These are phyloP conservation scores for Benitochromis conjunctus DNA, from an alignment of 2,113 vertebrate species.

Conservation along the genomic window DNA sequence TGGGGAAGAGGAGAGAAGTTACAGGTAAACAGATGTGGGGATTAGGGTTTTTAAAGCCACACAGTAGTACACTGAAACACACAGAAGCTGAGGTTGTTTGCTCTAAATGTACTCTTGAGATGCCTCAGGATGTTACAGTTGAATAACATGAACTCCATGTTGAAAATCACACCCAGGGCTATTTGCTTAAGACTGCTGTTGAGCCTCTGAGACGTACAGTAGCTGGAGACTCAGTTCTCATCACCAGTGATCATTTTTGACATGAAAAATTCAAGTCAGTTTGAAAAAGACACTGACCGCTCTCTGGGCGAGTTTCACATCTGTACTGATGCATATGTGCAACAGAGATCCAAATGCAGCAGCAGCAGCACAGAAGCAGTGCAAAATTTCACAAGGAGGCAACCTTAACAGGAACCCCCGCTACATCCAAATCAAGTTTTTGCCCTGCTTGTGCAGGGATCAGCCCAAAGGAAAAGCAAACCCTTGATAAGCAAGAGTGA, in stretches of 20 bases:
- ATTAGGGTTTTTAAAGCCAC: background rate
- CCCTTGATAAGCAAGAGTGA: background rate
- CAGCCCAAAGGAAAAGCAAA: background rate
- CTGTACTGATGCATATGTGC: background rate
- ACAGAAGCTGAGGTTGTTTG: background rate
- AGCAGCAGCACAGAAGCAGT: background rate
- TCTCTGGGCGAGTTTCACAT: fast-evolving
- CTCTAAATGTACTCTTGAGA: background rate
- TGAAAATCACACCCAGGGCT: background rate
- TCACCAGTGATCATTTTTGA: background rate
- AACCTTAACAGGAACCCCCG: background rate
- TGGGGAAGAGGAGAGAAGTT: background rate
- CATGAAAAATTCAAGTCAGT: background rate
- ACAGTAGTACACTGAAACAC: background rate
- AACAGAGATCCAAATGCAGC: background rate
- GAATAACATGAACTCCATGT: background rate
- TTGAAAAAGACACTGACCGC: background rate
- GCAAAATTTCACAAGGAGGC: background rate
- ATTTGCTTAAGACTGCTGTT: background rate
- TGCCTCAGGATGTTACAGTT: background rate
- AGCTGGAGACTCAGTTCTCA: background rate
- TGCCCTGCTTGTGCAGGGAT: background rate
- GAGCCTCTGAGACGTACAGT: background rate
- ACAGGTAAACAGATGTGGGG: background rate
- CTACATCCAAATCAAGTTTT: background rate